Evolutionary conservation across 2,888 invertebrate genomes (phyloP).

Genomic region (Entomobrya proxima): DNA sequence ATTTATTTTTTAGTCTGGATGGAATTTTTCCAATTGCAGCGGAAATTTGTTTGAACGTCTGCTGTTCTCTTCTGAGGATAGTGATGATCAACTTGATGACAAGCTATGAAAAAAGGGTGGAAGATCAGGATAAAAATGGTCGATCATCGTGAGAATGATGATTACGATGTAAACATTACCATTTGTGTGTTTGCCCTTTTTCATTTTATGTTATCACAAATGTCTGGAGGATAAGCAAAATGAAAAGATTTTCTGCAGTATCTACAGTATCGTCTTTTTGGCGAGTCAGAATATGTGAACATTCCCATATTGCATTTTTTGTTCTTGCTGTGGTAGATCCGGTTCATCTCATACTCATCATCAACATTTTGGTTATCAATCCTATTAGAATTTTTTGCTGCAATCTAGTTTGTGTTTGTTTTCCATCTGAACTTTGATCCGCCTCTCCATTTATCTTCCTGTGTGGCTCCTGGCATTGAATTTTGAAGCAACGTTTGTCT

Average conservation of each 20-base stretch:
- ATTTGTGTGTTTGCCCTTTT: background rate
- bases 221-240: background rate
- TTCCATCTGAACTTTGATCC: slow-evolving; percentile 47
- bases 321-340: slow-evolving; percentile 17
- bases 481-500: background rate
- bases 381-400: background rate
- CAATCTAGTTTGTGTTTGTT: slow-evolving; percentile 26
- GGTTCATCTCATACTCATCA: slow-evolving; percentile 29
- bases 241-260: background rate
- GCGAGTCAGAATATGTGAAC: background rate
- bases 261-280: background rate
- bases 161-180: slow-evolving; percentile 17
- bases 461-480: slow-evolving; percentile 21
- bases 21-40: slow-evolving; percentile 12
- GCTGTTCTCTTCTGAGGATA: too few species aligned
- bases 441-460: slow-evolving; percentile 43
- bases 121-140: background rate
- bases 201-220: background rate
- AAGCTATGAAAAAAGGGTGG: too few species aligned
- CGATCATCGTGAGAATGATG: background rate
- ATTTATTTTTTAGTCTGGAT: background rate
- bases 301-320: background rate
- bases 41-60: too few species aligned
- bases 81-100: slow-evolving; percentile 1
- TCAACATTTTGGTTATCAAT: too few species aligned